A percentile compares a stretch with the other conserved stretches of the same genome.
Evolutionary conservation across 2,113 vertebrate genomes (phyloP).

Genomic region (Oceanites oceanicus): DNA sequence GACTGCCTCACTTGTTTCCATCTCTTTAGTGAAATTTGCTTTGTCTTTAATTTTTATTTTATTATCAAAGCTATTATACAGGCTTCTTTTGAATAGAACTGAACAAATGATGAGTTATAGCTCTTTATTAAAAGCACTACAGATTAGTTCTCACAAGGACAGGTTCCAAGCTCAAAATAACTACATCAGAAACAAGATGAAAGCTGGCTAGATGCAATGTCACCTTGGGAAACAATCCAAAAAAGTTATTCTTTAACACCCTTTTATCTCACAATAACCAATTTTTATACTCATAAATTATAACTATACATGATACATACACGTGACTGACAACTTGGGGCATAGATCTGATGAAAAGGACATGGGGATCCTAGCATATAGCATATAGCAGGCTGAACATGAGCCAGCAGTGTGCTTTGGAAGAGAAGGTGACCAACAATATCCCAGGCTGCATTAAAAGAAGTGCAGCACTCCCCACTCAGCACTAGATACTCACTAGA

Average conservation of each 20-base stretch:
- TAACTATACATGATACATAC: background rate
- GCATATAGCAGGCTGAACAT: background rate
- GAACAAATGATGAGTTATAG: background rate
- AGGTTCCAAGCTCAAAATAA: background rate
- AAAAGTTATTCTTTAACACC: background rate
- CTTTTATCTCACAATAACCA: background rate
- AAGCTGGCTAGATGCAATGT: background rate
- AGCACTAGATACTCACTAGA: background rate
- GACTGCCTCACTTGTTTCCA: background rate
- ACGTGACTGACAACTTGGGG: background rate
- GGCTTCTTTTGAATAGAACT: background rate
- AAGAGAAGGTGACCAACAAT: accelerated
- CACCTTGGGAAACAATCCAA: background rate
- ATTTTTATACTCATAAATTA: background rate
- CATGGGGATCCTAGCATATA: background rate
- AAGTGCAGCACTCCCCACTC: background rate
- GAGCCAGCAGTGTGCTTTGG: background rate
- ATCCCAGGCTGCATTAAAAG: background rate
- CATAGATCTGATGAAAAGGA: background rate
- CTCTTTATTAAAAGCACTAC: background rate
- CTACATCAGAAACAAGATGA: background rate
- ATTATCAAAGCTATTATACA: background rate
- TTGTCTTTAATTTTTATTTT: background rate
- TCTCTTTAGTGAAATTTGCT: background rate
- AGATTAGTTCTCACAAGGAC: background rate